phyloP scores from a whole-genome alignment of 2,797 vertebrate genomes.

The Pteronotus mesoamericanus region DNA sequence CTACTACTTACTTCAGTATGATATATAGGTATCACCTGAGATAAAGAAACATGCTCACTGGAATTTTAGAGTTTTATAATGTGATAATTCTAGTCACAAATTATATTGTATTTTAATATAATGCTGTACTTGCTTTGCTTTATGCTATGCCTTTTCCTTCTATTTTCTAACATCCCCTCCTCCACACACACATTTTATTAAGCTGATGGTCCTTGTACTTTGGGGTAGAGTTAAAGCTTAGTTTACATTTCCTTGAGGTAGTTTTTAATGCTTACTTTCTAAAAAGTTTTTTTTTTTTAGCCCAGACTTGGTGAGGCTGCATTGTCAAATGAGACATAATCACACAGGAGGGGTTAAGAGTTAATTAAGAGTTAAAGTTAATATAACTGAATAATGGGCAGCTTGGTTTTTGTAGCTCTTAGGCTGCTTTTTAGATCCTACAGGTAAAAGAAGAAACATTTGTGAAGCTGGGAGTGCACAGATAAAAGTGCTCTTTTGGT shows the following conservation, averaged over 20 bases:
- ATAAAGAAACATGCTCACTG: neutral
- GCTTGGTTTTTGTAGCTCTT: neutral
- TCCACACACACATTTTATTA: neutral
- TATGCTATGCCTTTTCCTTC: neutral
- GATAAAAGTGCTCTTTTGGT: neutral
- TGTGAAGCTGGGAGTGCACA: neutral
- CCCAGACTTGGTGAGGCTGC: constrained; percentile 4
- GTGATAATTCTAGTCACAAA: neutral
- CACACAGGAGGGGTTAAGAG: neutral
- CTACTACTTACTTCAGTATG: neutral
- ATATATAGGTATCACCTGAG: neutral
- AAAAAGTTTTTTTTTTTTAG: constrained; percentile 29
- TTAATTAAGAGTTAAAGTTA: constrained; percentile 43
- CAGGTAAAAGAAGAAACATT: neutral
- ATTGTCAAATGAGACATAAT: neutral
- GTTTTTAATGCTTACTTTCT: constrained; percentile 36
- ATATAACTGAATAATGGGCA: neutral
- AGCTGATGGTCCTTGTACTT: constrained; percentile 7
- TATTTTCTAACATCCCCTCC: neutral
- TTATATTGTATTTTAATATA: constrained; percentile 2
- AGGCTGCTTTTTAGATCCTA: neutral
- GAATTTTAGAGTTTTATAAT: constrained; percentile 13
- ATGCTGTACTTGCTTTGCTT: neutral
- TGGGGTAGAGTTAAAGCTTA: constrained; percentile 5
- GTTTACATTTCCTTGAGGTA: constrained; percentile 28